These are phyloP conservation scores for Dinoponera quadriceps DNA, from an alignment of 1,140 invertebrate genomes.

Conservation along the genomic window DNA sequence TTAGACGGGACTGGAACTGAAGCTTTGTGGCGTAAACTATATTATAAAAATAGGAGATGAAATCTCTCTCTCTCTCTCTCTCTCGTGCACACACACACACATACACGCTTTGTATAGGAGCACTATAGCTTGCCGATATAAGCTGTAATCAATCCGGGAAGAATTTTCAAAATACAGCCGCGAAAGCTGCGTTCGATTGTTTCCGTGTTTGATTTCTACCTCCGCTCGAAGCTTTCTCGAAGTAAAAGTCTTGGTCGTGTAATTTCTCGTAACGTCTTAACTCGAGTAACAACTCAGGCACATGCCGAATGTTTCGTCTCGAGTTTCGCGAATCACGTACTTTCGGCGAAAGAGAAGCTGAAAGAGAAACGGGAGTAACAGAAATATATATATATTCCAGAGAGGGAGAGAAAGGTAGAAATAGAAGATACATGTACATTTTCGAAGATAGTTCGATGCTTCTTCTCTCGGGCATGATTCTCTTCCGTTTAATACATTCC, in stretches of 20 bases:
- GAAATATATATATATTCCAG: background rate
- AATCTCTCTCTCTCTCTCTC: background rate
- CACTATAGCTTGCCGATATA: no score
- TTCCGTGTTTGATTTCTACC: no score
- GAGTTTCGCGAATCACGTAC: background rate
- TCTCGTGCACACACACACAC: no score
- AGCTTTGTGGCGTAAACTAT: background rate
- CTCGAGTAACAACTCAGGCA: background rate
- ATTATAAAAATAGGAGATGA: conserved; percentile 17
- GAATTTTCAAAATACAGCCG: no score
- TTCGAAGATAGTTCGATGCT: background rate
- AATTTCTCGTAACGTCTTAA: no score
- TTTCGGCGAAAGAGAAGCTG: background rate
- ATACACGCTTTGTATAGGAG: no score
- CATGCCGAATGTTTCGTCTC: background rate
- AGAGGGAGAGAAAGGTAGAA: background rate
- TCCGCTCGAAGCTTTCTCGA: no score
- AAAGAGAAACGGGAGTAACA: background rate
- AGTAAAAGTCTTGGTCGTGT: no score
- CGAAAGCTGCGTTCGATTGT: no score
- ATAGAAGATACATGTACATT: background rate
- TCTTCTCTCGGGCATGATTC: background rate
- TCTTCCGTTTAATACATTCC: background rate
- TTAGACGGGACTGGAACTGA: background rate
- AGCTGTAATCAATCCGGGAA: no score